Conservation (phyloP, 2,113 vertebrate species). For the Xiphorhynchus elegans region DNA sequence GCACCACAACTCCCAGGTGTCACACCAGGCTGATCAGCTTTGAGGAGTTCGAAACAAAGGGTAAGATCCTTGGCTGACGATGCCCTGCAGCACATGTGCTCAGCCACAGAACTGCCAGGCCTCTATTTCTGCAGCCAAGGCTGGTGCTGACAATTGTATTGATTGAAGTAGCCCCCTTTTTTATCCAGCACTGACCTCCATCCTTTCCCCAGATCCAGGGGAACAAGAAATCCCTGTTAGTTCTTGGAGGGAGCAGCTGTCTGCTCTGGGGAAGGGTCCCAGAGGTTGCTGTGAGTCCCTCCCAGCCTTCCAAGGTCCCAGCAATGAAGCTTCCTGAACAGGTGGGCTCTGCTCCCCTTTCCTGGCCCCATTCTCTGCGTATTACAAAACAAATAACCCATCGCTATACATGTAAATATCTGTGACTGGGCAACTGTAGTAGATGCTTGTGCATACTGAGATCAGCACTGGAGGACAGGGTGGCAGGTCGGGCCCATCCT, state of each 20-base stretch:
- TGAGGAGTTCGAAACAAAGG: neutral
- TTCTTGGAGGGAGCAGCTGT: neutral
- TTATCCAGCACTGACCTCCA: slow-evolving; percentile 17
- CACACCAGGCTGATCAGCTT: slow-evolving; percentile 29
- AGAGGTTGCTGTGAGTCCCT: neutral
- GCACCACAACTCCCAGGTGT: neutral
- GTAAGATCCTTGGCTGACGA: neutral
- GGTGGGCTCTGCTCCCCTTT: slow-evolving; percentile 57
- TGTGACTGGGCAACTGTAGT: slow-evolving; percentile 73
- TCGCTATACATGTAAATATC: slow-evolving; percentile 79
- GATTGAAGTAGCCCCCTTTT: neutral
- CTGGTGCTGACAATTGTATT: neutral
- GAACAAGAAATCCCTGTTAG: slow-evolving; percentile 10
- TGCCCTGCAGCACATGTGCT: neutral
- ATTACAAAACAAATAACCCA: slow-evolving; percentile 75
- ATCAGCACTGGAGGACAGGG: slow-evolving; percentile 66
- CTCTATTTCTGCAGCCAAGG: slow-evolving; percentile 4
- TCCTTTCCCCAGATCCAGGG: slow-evolving; percentile 23
- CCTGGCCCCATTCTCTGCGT: slow-evolving; percentile 66
- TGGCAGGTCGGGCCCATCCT: slow-evolving; percentile 33
- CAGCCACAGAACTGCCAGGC: neutral
- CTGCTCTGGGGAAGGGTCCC: neutral
- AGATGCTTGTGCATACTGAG: slow-evolving; percentile 71
- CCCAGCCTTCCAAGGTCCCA: slow-evolving; percentile 49
- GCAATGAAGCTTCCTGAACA: slow-evolving; percentile 53